Evolutionary conservation across 2,113 vertebrate genomes (phyloP), one percentile per base, ranked within the genome.

Genomic region (Canis aureus): DNA sequence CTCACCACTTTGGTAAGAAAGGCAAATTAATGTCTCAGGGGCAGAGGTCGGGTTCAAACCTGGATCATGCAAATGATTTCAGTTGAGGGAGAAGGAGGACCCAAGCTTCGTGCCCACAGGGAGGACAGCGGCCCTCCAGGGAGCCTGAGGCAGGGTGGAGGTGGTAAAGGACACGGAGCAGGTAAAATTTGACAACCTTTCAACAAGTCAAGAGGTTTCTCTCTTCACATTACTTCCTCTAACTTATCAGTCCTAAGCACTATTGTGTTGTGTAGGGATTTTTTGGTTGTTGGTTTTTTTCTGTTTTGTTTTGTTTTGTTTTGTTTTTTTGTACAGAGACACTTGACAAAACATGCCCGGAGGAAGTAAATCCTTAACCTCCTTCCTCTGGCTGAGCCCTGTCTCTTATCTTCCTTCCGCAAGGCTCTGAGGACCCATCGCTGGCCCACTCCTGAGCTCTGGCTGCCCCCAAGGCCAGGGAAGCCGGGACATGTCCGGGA

Each of bases 201-300:
- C 84, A 49, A 25, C 74, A 64, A 64, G 25, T 73, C 59, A 83
- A 35, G 66, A 62, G 83, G 22, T 67, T 92, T 95, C 74, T 87
- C 91, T 94, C 19, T 12, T 91, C 60, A 57, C 32, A n/a, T 29
- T 27, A 78, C 64, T 96, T 95, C 84, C 83, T 89, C 32, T 20
- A 55, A 43, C 35, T 17, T 86, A 88, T 91, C 94, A 90, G 59
- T 73, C 67, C 74, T 78, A 91, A 92, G 60, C 89, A 74, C 32
- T 71, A 8, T 69, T 71, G 55, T 55, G 59, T 73, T 91, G 57
- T 79, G 82, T 79, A 67, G 94, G 29, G 79, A 43, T 43, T 43
- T 43, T 43, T 43, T 43, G 43, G 43, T 7, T 43, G 43, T 43
- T 43, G 43, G 43, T 7, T 43, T 43, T 43, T 43, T 43, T 43